Evolutionary conservation across 2,797 vertebrate genomes (phyloP), one percentile per base, ranked within the genome.

Genomic region (Kryptopterus vitreolus): DNA sequence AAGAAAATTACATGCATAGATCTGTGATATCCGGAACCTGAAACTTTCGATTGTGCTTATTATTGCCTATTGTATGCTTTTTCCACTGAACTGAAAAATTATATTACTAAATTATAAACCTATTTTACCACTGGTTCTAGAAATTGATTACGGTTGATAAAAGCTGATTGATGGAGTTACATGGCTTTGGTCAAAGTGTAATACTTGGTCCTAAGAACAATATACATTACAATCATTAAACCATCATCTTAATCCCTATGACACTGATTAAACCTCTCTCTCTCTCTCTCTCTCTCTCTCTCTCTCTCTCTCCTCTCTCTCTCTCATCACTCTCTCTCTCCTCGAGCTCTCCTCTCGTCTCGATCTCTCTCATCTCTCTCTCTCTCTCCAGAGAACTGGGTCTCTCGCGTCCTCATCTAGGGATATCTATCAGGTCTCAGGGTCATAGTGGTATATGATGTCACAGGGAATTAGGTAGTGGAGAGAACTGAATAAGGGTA

Each of bases 381-480:
- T n/a, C n/a, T n/a, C n/a, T n/a, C n/a, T n/a, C n/a, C n/a, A n/a
- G n/a, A n/a, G n/a, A n/a, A n/a, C n/a, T n/a, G n/a, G n/a, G n/a
- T n/a, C n/a, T n/a, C n/a, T n/a, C n/a, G n/a, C n/a, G n/a, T n/a
- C n/a, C n/a, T n/a, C n/a, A n/a, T n/a, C n/a, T n/a, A n/a, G n/a
- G n/a, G n/a, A n/a, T n/a, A n/a, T n/a, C n/a, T n/a, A n/a, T n/a
- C n/a, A n/a, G n/a, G n/a, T n/a, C n/a, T n/a, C n/a, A n/a, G 98
- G 57, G 98, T 99, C 90, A 99, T 99, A 50, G 98, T 99, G 87
- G 98, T 99, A 59, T 99, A 99, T 0, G 98, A 99, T 0, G 98
- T 99, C 89, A 98, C 96, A n/a, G n/a, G n/a, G n/a, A n/a, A n/a
- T n/a, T n/a, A n/a, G n/a, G n/a, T n/a, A n/a, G n/a, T n/a, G n/a